Conservation (phyloP, 2,113 vertebrate genomes). For the Delphinus delphis region DNA sequence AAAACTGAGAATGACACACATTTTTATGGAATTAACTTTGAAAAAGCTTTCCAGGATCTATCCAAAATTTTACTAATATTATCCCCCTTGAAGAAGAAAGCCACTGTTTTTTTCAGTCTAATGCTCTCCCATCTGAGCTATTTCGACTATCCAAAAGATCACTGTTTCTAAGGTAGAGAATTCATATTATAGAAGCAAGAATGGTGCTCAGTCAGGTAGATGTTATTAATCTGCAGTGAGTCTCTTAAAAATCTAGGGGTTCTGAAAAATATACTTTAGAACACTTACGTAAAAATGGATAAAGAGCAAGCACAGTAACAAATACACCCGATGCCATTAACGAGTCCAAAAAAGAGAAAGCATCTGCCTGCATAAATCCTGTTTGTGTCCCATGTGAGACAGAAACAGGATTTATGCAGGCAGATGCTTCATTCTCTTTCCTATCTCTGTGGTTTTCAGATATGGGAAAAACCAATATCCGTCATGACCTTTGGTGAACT, state of each 20-base stretch:
- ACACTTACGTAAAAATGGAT: not conserved
- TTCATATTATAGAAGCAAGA: not conserved
- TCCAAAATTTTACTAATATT: not conserved
- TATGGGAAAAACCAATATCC: not conserved
- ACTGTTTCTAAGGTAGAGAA: not conserved
- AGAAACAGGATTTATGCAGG: not conserved
- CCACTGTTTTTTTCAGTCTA: not conserved
- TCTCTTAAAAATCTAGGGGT: not conserved
- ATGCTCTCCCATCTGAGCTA: not conserved
- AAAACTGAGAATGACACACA: not conserved
- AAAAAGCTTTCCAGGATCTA: not conserved
- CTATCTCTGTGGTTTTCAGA: not conserved
- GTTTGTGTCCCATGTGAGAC: too few relatives aligned
- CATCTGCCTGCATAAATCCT: too few relatives aligned
- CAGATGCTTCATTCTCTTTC: not conserved
- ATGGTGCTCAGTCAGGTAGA: not conserved
- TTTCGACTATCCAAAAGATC: not conserved
- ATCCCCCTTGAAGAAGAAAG: not conserved
- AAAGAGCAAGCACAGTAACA: not conserved
- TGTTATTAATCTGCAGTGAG: not conserved
- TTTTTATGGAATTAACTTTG: not conserved
- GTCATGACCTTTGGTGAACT: not conserved
- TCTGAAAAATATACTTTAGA: not conserved
- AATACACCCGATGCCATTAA: not conserved
- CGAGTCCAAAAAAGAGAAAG: not conserved